Percentiles rank a stretch among this genome's conserved stretches.
Evolutionary conservation across 2,113 vertebrate species (phyloP).

Genomic region (Podarcis raffonei): DNA sequence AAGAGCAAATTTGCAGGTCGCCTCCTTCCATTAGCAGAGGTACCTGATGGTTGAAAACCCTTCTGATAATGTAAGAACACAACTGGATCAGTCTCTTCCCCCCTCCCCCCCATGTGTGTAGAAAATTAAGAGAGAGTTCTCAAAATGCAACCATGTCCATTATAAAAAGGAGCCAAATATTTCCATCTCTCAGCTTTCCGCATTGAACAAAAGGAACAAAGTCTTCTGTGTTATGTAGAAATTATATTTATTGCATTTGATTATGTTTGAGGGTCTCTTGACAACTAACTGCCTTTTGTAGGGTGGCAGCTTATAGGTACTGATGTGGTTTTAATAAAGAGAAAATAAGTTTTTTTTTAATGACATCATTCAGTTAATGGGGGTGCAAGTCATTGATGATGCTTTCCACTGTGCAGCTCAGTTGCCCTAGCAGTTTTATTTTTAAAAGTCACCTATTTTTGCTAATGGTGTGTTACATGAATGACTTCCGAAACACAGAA

Average conservation of each 20-base stretch:
- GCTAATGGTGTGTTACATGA: constrained; percentile 22
- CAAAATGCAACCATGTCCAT: constrained; percentile 31
- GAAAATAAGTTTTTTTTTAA: constrained; percentile 27
- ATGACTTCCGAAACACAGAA: constrained; percentile 33
- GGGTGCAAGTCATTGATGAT: constrained; percentile 29
- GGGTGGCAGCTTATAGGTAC: constrained; percentile 30
- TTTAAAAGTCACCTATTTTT: constrained; percentile 14
- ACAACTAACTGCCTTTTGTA: constrained; percentile 52
- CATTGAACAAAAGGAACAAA: constrained; percentile 58
- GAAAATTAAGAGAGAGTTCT: constrained; percentile 31
- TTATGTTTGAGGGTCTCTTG: constrained; percentile 60
- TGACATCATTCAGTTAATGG: constrained; percentile 43
- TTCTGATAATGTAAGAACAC: not conserved
- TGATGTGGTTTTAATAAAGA: constrained; percentile 15
- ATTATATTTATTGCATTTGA: constrained; percentile 72
- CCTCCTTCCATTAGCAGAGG: not conserved
- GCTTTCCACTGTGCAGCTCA: constrained; percentile 38
- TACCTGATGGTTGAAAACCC: not conserved
- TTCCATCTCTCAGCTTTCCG: constrained; percentile 24
- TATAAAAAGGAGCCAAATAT: constrained; percentile 33
- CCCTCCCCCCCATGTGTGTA: fast-evolving
- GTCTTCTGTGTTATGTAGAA: constrained; percentile 61
- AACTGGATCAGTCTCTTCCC: not conserved
- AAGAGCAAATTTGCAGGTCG: not conserved
- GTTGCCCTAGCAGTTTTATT: constrained; percentile 18